phyloP scores from a whole-genome alignment of 2,888 invertebrate species.

The Trichopria drosophilae region DNA sequence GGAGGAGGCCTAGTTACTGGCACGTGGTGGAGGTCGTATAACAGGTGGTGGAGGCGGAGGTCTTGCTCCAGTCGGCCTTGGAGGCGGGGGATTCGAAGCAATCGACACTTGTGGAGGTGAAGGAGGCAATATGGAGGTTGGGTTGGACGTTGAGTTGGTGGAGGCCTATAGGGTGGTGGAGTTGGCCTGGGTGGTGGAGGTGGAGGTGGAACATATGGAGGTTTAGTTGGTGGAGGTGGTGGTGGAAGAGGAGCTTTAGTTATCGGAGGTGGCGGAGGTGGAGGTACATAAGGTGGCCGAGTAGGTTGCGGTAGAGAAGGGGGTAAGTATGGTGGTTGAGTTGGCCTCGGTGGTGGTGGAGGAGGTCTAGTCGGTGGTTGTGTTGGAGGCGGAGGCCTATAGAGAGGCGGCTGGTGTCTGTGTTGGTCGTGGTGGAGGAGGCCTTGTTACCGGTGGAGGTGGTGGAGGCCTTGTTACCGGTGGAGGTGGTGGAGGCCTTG shows the following conservation, averaged over 20 bases:
- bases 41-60: slow-evolving; percentile 26
- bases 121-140: slow-evolving; percentile 14
- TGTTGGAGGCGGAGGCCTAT: slow-evolving; percentile 12
- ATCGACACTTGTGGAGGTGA: too few species aligned
- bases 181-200: slow-evolving; percentile 16
- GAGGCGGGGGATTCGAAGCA: slow-evolving; percentile 9
- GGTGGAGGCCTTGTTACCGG: slow-evolving; percentile 17
- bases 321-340: slow-evolving; percentile 12
- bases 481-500: slow-evolving; percentile 13
- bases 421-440: too few species aligned
- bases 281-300: slow-evolving; percentile 16
- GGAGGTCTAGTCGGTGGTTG: slow-evolving; percentile 23
- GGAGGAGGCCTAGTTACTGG: slow-evolving; percentile 4
- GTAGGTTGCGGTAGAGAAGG: slow-evolving; percentile 21
- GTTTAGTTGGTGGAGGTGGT: slow-evolving; percentile 31
- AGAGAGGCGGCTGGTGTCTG: not conserved
- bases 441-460: slow-evolving; percentile 22
- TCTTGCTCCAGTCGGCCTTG: slow-evolving; percentile 12
- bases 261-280: slow-evolving; percentile 53
- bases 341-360: slow-evolving; percentile 42
- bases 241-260: slow-evolving; percentile 52
- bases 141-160: slow-evolving; percentile 19
- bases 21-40: slow-evolving; percentile 21
- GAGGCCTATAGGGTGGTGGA: slow-evolving; percentile 23
- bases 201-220: slow-evolving; percentile 1